Percentiles rank a stretch among this genome's conserved stretches.
Conservation (phyloP, 2,113 vertebrate genomes). For the Seriola rivoliana region DNA sequence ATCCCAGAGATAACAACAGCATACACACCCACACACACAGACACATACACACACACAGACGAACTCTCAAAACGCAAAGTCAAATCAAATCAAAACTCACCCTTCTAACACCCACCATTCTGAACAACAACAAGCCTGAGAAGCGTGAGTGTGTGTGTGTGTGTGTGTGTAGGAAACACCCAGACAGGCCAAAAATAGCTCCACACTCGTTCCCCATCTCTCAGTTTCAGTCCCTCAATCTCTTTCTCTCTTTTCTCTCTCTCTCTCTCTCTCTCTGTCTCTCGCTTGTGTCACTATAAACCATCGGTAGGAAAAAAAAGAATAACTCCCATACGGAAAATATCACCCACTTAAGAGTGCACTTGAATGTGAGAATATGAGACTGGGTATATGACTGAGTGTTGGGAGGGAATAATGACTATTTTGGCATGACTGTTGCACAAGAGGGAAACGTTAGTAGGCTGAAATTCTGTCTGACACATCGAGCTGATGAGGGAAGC, state of each 20-base stretch:
- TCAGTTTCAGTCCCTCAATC: slow-evolving; percentile 61
- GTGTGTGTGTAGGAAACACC: slow-evolving; percentile 74
- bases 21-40: background rate
- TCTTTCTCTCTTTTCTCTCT: slow-evolving; percentile 5
- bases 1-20: slow-evolving; percentile 46
- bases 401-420: slow-evolving; percentile 48
- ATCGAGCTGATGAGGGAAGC: background rate
- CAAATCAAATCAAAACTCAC: slow-evolving; percentile 68
- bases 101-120: slow-evolving; percentile 70
- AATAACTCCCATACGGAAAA: slow-evolving; percentile 67
- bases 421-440: slow-evolving; percentile 18
- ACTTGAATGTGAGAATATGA: slow-evolving; percentile 53
- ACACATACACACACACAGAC: background rate
- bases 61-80: slow-evolving; percentile 37
- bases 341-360: slow-evolving; percentile 51
- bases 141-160: slow-evolving; percentile 40
- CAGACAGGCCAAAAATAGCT: slow-evolving; percentile 77
- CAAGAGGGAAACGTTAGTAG: slow-evolving; percentile 43
- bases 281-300: slow-evolving; percentile 50
- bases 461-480: slow-evolving; percentile 33
- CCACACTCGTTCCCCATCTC: slow-evolving; percentile 53
- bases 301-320: slow-evolving; percentile 46
- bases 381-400: slow-evolving; percentile 38
- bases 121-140: slow-evolving; percentile 71
- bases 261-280: slow-evolving; percentile 21